Percentiles rank a stretch among this genome's conserved stretches.
Evolutionary conservation across 2,888 invertebrate species (phyloP).

Genomic region (Parelbella ahira): DNA sequence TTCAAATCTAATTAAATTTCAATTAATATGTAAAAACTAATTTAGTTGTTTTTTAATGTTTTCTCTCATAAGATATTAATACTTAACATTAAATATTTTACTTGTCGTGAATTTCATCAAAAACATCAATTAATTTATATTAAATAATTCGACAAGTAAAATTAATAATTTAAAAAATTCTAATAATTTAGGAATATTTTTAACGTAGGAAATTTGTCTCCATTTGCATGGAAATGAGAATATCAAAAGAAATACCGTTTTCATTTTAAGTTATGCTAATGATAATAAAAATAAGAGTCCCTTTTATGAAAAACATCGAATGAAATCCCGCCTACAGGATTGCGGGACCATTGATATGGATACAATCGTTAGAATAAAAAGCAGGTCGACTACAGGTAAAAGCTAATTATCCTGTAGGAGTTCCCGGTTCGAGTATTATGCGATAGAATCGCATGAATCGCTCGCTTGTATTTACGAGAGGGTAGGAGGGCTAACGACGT

Average conservation of each 20-base stretch:
- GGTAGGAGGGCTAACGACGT: slow-evolving; percentile 55
- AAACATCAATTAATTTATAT: not conserved
- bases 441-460: slow-evolving; percentile 67
- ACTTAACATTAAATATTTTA: too few relatives aligned
- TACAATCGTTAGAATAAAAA: slow-evolving; percentile 23
- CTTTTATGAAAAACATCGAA: slow-evolving; percentile 39
- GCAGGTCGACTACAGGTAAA: slow-evolving; percentile 39
- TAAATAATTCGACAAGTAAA: too few relatives aligned
- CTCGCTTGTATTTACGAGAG: slow-evolving; percentile 61
- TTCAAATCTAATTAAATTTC: too few relatives aligned
- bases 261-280: slow-evolving; percentile 49
- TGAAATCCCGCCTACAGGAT: slow-evolving; percentile 35
- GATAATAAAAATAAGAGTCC: slow-evolving; percentile 43
- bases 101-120: not conserved
- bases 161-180: too few relatives aligned
- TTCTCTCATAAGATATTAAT: too few relatives aligned
- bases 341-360: slow-evolving; percentile 12
- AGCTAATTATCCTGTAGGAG: slow-evolving; percentile 59
- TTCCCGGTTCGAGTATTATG: slow-evolving; percentile 51
- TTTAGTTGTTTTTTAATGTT: too few relatives aligned
- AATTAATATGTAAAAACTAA: too few relatives aligned
- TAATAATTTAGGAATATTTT: too few relatives aligned
- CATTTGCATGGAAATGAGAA: slow-evolving; percentile 45
- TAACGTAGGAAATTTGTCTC: slow-evolving; percentile 35
- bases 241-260: slow-evolving; percentile 49